These are phyloP conservation scores for Ditylenchus dipsaci DNA, from an alignment of 1,140 invertebrate species.

Conservation along the genomic window DNA sequence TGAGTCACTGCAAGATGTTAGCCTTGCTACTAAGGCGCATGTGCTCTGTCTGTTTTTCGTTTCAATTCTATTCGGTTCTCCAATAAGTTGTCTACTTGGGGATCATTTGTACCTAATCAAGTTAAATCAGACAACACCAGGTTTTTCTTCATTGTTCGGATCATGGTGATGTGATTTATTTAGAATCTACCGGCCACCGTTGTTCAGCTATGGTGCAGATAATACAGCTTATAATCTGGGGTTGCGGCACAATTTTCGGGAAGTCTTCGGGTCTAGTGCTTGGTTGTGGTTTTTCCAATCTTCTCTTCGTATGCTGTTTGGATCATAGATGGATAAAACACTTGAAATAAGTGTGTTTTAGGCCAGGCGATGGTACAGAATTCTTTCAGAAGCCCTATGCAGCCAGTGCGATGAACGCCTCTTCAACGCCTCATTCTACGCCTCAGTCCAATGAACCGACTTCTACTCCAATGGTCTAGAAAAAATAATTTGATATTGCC, in stretches of 20 bases:
- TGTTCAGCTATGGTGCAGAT: background rate
- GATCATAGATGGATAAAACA: no score
- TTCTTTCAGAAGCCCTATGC: no score
- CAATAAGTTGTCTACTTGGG: background rate
- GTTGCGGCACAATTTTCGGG: background rate
- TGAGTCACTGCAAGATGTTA: background rate
- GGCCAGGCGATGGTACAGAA: no score
- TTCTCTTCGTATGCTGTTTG: background rate
- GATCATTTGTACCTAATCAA: background rate
- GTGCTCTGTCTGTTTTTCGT: background rate
- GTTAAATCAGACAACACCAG: background rate
- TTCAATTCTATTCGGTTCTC: background rate
- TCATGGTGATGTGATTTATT: background rate
- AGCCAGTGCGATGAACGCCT: no score
- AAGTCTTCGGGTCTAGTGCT: background rate
- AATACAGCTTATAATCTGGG: background rate
- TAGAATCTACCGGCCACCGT: background rate
- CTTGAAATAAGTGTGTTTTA: no score
- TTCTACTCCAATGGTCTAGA: no score
- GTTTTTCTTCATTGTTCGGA: background rate
- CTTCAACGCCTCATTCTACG: no score
- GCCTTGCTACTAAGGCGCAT: background rate
- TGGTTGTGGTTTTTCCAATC: constrained; percentile 1
- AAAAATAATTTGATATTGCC: no score
- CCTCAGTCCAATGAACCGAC: no score